phyloP scores from a whole-genome alignment of 2,113 vertebrate genomes.

The Tautogolabrus adspersus region DNA sequence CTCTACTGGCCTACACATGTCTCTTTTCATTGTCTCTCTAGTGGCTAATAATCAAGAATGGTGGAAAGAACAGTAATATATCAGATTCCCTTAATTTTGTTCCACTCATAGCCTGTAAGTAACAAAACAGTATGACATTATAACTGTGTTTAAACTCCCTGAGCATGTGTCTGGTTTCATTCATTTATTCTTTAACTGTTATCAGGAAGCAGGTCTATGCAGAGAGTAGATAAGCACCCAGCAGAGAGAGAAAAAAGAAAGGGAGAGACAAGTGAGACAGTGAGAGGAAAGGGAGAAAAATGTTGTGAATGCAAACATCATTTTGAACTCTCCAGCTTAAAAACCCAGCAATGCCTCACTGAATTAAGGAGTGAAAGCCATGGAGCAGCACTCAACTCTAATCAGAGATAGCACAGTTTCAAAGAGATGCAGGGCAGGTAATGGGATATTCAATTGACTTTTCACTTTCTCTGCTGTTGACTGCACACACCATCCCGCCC shows the following conservation, averaged over 20 bases:
- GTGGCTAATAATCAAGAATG: no score
- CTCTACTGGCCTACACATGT: no score
- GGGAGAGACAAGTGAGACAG: background rate
- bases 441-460: slow-evolving; percentile 41
- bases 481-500: slow-evolving; percentile 27
- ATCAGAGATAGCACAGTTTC: slow-evolving; percentile 56
- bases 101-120: no score
- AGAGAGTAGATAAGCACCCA: slow-evolving; percentile 46
- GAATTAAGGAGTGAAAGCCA: slow-evolving; percentile 37
- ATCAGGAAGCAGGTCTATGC: slow-evolving; percentile 40
- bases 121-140: no score
- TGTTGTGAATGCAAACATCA: slow-evolving; percentile 24
- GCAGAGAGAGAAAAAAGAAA: slow-evolving; percentile 4
- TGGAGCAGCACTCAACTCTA: slow-evolving; percentile 26
- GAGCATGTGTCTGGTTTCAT: background rate
- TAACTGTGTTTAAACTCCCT: no score
- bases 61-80: no score
- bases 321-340: slow-evolving; percentile 24
- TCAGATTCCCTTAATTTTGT: no score
- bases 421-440: slow-evolving; percentile 60
- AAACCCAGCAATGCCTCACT: slow-evolving; percentile 27
- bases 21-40: no score
- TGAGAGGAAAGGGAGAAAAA: slow-evolving; percentile 22
- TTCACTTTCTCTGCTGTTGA: slow-evolving; percentile 18
- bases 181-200: slow-evolving; percentile 33